A percentile compares a stretch with the other conserved stretches of the same genome.
Evolutionary conservation across 2,113 vertebrate genomes (phyloP).

Genomic region (Corapipo altera): DNA sequence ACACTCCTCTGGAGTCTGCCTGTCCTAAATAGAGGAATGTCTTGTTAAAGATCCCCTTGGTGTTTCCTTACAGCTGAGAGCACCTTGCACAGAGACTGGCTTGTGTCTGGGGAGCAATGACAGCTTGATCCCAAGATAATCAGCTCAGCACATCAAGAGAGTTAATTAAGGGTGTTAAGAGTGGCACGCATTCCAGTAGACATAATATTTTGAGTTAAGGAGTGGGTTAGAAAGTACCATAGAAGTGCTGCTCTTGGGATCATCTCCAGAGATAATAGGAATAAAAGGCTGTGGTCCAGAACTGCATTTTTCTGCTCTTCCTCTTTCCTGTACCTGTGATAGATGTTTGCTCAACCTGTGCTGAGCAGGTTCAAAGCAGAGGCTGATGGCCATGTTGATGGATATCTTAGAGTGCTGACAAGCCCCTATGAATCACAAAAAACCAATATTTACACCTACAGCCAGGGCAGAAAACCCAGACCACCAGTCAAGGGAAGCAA

Average conservation of each 20-base stretch:
- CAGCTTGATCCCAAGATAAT: neutral
- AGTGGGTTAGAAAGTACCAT: neutral
- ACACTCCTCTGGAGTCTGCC: neutral
- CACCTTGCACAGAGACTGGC: neutral
- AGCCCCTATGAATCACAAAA: neutral
- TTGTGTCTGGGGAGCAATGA: neutral
- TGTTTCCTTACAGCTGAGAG: neutral
- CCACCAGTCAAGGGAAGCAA: neutral
- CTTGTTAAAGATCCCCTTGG: neutral
- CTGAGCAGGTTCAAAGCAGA: neutral
- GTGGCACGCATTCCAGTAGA: neutral
- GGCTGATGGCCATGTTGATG: fast-evolving
- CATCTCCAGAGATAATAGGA: neutral
- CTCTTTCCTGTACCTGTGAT: neutral
- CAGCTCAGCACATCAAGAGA: neutral
- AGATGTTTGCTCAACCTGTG: neutral
- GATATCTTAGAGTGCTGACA: fast-evolving
- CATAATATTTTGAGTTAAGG: neutral
- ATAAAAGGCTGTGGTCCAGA: neutral
- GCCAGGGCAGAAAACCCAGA: neutral
- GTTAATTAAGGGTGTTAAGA: neutral
- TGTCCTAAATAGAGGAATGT: neutral
- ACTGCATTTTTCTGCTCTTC: neutral
- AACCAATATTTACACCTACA: neutral
- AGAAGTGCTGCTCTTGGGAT: neutral